A percentile compares a stretch with the other conserved stretches of the same genome.
These are phyloP conservation scores for Drosophila ironensis DNA, from an alignment of 1,140 invertebrate species.

Conservation along the genomic window DNA sequence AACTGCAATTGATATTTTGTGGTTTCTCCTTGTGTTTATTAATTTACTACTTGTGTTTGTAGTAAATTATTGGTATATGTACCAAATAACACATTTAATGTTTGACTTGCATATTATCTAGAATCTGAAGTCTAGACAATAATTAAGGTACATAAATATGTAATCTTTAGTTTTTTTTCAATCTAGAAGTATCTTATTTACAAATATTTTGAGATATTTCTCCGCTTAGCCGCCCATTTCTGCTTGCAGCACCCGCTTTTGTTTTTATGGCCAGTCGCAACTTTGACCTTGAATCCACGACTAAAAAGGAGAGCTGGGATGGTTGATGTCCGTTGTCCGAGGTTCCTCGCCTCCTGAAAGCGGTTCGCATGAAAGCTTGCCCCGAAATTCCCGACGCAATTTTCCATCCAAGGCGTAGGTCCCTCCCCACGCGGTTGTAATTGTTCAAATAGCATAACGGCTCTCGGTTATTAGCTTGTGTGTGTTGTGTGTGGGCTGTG, in stretches of 20 bases:
- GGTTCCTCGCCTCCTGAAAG: slow-evolving; percentile 32
- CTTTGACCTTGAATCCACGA: slow-evolving; percentile 68
- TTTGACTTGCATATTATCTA: too few relatives aligned
- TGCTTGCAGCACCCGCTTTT: slow-evolving; percentile 28
- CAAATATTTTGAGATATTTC: background rate
- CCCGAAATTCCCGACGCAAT: slow-evolving; percentile 69
- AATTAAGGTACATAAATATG: too few relatives aligned
- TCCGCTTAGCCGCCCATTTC: background rate
- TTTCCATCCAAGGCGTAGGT: slow-evolving; percentile 29
- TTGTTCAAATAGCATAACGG: slow-evolving; percentile 74
- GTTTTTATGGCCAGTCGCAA: slow-evolving; percentile 57
- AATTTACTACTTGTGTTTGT: too few relatives aligned
- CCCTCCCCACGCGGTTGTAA: slow-evolving; percentile 67
- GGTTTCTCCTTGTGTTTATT: too few relatives aligned
- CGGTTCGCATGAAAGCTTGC: slow-evolving; percentile 53
- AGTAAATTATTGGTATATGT: too few relatives aligned
- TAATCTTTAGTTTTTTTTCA: too few relatives aligned
- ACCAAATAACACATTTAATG: too few relatives aligned
- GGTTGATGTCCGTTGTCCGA: slow-evolving; percentile 1
- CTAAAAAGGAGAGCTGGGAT: slow-evolving; percentile 13
- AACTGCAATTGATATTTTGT: too few relatives aligned
- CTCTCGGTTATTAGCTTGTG: slow-evolving; percentile 71
- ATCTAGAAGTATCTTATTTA: too few relatives aligned
- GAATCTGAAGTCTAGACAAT: too few relatives aligned
- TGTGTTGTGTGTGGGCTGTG: slow-evolving; percentile 39